Conservation (phyloP, 2,113 vertebrate species). For the Hemibagrus wyckioides region DNA sequence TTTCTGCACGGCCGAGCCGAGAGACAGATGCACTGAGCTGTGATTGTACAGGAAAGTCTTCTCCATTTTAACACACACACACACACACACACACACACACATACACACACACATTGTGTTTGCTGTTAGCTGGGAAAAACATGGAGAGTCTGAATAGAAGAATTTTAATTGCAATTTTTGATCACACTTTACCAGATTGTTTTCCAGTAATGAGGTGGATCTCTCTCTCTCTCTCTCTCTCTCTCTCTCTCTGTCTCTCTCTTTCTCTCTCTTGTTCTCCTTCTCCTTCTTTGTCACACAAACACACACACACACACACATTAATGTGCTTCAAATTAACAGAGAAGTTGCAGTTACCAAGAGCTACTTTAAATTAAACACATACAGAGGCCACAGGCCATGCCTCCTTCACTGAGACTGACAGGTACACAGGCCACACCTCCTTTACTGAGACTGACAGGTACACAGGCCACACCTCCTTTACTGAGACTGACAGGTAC, state of each 20-base stretch:
- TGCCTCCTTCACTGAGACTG: background rate
- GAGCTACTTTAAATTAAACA: background rate
- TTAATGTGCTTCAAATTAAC: background rate
- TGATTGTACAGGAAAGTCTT: conserved; percentile 71
- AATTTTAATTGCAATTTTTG: conserved; percentile 48
- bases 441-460: background rate
- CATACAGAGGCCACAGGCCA: background rate
- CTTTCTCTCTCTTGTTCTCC: background rate
- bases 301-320: background rate
- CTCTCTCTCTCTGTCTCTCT: background rate
- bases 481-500: background rate
- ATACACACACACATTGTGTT: background rate
- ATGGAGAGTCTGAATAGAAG: conserved; percentile 42
- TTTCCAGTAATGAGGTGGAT: conserved; percentile 62
- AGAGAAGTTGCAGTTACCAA: background rate
- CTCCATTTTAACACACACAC: conserved; percentile 17
- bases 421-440: background rate
- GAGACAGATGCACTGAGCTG: conserved; percentile 63
- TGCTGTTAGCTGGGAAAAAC: background rate
- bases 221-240: background rate
- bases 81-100: conserved; percentile 32
- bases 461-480: background rate
- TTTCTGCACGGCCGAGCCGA: conserved; percentile 72
- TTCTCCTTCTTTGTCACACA: too few relatives aligned
- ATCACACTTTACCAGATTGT: conserved; percentile 65